Percentiles rank a stretch among this genome's conserved stretches.
Conservation (phyloP, 2,797 vertebrate species). For the Bryconaethiops microstoma region DNA sequence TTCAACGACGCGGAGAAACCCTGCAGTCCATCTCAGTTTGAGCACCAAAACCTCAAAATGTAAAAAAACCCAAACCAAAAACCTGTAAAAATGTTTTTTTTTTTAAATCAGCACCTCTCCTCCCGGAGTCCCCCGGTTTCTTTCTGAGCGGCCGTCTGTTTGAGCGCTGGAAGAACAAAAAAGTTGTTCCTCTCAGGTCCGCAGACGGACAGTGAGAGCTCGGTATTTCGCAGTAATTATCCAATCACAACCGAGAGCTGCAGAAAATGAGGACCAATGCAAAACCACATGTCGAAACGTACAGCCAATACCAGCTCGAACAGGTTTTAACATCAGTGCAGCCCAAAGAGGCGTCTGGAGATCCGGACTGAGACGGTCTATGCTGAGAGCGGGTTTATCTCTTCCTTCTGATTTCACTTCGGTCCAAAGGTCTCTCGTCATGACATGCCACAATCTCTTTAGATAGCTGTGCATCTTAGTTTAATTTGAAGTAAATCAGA, state of each 20-base stretch:
- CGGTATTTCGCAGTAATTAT: conserved; percentile 8
- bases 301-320: background rate
- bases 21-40: background rate
- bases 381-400: background rate
- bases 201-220: background rate
- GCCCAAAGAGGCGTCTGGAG: background rate
- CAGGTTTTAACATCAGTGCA: background rate
- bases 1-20: background rate
- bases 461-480: background rate
- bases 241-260: conserved; percentile 22
- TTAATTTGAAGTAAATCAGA: background rate
- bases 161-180: background rate
- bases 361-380: background rate
- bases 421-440: background rate
- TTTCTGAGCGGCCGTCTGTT: background rate
- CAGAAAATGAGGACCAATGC: conserved; percentile 8
- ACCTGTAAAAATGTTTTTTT: no score
- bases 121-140: background rate
- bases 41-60: background rate
- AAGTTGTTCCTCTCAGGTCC: background rate
- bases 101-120: background rate
- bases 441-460: background rate
- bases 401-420: background rate
- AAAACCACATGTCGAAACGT: background rate
- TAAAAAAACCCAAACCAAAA: background rate